A percentile compares a stretch with the other conserved stretches of the same genome.
Evolutionary conservation across 1,140 invertebrate species (phyloP).

Genomic region (Drosophila navojoa): DNA sequence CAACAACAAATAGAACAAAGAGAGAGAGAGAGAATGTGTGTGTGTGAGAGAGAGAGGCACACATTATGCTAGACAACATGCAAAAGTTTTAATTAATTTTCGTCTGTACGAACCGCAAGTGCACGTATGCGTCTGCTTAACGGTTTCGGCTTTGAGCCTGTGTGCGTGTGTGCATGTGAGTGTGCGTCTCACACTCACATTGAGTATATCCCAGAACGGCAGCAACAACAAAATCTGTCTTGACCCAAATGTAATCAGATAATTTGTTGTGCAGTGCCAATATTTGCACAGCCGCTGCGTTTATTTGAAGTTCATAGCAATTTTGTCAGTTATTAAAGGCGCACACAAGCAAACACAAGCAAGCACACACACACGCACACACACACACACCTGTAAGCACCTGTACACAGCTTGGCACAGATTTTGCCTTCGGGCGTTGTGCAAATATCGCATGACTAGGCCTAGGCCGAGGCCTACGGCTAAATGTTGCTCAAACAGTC

Average conservation of each 20-base stretch:
- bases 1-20: constrained; percentile 28
- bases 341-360: constrained; percentile 11
- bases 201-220: constrained; percentile 56
- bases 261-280: constrained; percentile 72
- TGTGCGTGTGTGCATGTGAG: constrained; percentile 17
- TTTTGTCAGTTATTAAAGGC: constrained; percentile 66
- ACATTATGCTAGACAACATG: constrained; percentile 67
- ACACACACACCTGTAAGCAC: background rate
- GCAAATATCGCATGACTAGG: constrained; percentile 62
- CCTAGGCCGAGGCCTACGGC: constrained; percentile 13
- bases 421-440: constrained; percentile 41
- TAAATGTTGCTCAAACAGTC: constrained; percentile 12
- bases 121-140: constrained; percentile 29
- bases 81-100: constrained; percentile 78
- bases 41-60: background rate
- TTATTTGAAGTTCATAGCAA: constrained; percentile 75
- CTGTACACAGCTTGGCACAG: constrained; percentile 11
- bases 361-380: constrained; percentile 1
- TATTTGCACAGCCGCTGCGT: constrained; percentile 53
- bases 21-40: background rate
- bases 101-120: constrained; percentile 60
- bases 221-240: constrained; percentile 39
- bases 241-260: constrained; percentile 79
- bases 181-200: constrained; percentile 50
- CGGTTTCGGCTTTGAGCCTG: constrained; percentile 1